Conservation (phyloP, 2,113 vertebrate species). For the Dasypus novemcinctus region DNA sequence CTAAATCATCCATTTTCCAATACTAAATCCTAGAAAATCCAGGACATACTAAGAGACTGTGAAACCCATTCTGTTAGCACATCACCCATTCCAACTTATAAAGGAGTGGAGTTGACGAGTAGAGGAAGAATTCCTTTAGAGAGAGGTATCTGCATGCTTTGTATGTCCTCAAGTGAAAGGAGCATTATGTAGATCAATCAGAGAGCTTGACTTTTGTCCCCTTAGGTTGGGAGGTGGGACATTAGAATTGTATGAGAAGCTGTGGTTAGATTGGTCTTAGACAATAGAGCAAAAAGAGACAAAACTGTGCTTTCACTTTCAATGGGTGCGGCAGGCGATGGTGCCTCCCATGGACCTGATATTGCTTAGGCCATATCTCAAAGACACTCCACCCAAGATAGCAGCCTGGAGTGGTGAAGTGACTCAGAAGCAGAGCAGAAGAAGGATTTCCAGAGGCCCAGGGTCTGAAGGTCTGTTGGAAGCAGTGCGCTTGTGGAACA, state of each 20-base stretch:
- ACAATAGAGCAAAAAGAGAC: neutral
- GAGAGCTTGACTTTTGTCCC: neutral
- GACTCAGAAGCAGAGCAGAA: neutral
- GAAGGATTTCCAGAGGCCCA: neutral
- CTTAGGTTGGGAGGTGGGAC: neutral
- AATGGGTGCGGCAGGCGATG: neutral
- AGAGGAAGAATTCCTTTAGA: neutral
- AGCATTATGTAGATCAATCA: neutral
- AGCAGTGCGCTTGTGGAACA: neutral
- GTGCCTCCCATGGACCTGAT: neutral
- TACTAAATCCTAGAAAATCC: neutral
- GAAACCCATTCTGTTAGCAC: neutral
- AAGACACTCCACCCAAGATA: neutral
- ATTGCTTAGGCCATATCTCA: neutral
- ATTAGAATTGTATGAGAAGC: neutral
- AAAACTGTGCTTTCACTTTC: neutral
- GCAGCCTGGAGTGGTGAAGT: neutral
- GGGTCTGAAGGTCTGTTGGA: neutral
- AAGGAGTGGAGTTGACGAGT: neutral
- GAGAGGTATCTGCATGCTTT: neutral
- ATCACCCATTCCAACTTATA: neutral
- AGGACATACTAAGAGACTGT: neutral
- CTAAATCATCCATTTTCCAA: neutral
- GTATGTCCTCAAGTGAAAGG: neutral
- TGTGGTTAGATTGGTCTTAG: neutral